Conservation (phyloP, 2,888 invertebrate species). For the Drosophila acutilabella region DNA sequence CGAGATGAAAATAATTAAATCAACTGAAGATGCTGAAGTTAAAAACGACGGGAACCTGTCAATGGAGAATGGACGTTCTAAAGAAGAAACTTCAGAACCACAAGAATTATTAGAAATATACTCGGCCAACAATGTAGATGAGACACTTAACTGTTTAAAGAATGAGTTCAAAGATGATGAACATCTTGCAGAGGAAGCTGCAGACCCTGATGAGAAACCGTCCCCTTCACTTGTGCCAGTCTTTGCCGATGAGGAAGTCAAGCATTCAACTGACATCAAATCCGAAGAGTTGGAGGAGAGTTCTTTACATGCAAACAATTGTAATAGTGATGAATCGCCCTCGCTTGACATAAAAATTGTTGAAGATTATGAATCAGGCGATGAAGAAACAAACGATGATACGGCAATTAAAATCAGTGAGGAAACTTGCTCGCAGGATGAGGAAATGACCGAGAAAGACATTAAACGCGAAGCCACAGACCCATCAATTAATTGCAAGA, state of each 20-base stretch:
- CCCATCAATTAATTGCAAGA: not conserved
- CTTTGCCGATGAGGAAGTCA: not conserved
- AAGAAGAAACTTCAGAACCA: not conserved
- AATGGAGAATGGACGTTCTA: constrained; percentile 39
- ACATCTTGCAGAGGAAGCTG: not conserved
- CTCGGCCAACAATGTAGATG: constrained; percentile 3
- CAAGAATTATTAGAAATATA: not conserved
- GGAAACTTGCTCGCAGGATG: constrained; percentile 15
- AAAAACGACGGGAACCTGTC: not conserved
- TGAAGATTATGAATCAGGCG: constrained; percentile 23
- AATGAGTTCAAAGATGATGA: not conserved
- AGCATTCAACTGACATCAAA: constrained; percentile 11
- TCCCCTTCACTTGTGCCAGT: constrained; percentile 12
- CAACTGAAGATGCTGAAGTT: constrained; percentile 4
- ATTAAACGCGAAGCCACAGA: constrained; percentile 16
- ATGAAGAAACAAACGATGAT: constrained; percentile 7
- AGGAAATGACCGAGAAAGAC: not conserved
- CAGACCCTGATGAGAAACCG: constrained; percentile 22
- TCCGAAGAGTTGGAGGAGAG: constrained; percentile 6
- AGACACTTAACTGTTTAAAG: constrained; percentile 7
- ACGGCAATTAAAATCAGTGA: constrained; percentile 1
- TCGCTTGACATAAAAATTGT: constrained; percentile 24
- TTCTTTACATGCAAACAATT: constrained; percentile 1
- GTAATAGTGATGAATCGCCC: constrained; percentile 5
- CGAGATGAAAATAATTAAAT: constrained; percentile 7